Conservation (phyloP, 2,797 vertebrate species). For the Rallus crepitans region DNA sequence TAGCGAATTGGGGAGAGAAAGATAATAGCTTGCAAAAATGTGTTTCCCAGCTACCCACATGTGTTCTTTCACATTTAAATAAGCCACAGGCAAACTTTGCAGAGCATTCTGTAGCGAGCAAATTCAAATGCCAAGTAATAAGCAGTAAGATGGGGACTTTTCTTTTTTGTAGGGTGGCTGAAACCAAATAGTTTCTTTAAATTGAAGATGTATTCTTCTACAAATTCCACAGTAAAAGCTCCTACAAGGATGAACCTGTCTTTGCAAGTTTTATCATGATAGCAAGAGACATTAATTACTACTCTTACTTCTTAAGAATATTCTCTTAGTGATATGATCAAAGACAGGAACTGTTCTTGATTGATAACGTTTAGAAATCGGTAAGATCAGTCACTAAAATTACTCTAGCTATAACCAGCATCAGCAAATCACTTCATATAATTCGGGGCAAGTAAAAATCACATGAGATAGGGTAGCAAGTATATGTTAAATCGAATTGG, state of each 20-base stretch:
- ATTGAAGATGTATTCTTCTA: background rate
- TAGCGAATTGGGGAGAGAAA: slow-evolving; percentile 5
- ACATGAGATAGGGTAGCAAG: background rate
- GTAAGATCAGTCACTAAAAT: slow-evolving; percentile 48
- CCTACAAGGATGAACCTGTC: background rate
- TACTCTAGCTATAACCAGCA: slow-evolving; percentile 19
- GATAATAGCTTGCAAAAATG: slow-evolving; percentile 30
- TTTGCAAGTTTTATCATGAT: background rate
- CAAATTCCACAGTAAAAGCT: background rate
- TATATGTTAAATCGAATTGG: background rate
- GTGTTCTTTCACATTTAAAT: slow-evolving; percentile 70
- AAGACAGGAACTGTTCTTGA: background rate
- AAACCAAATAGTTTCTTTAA: background rate
- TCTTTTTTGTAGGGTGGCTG: background rate
- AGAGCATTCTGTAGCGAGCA: background rate
- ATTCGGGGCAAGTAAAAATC: background rate
- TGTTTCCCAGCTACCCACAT: slow-evolving; percentile 47
- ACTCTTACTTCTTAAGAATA: background rate
- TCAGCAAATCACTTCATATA: background rate
- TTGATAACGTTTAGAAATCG: slow-evolving; percentile 34
- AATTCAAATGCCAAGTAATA: slow-evolving; percentile 33
- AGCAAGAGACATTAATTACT: background rate
- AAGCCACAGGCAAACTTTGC: slow-evolving; percentile 56
- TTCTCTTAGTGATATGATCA: background rate
- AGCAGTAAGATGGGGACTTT: background rate